A percentile compares a stretch with the other conserved stretches of the same genome.
Conservation (phyloP, 2,797 vertebrate genomes). For the Pterois miles region DNA sequence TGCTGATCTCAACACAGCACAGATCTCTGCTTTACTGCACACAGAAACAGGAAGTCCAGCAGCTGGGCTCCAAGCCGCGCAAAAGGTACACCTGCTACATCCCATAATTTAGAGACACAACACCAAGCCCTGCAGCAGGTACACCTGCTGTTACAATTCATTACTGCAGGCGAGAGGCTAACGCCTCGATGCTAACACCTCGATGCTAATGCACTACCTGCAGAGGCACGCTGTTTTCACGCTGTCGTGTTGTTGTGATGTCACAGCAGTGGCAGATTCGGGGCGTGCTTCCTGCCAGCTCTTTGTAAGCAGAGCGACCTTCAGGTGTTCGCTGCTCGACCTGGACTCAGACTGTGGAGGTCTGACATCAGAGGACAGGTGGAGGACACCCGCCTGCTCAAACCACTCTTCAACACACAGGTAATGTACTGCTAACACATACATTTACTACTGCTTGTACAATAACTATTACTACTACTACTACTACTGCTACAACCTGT, state of each 20-base stretch:
- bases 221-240: neutral
- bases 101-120: neutral
- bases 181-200: no score
- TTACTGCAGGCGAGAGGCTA: no score
- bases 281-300: conserved; percentile 95
- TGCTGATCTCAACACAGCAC: conserved; percentile 92
- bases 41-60: conserved; percentile 87
- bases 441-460: no score
- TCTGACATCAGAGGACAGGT: conserved; percentile 90
- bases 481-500: no score
- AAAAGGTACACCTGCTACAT: conserved; percentile 83
- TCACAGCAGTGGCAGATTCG: conserved; percentile 89
- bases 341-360: conserved; percentile 94
- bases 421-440: conserved; percentile 15
- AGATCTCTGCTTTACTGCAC: conserved; percentile 91
- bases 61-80: conserved; percentile 91
- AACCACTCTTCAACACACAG: conserved; percentile 86
- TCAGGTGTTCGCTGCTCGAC: conserved; percentile 90
- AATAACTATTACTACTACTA: no score
- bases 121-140: conserved; percentile 93
- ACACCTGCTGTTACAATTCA: neutral
- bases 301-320: conserved; percentile 96
- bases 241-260: neutral
- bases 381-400: conserved; percentile 91
- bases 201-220: no score